A percentile compares a stretch with the other conserved stretches of the same genome.
Evolutionary conservation across 64 coral and sea anemone genomes (phyloP).

Genomic region (Stylophora pistillata): DNA sequence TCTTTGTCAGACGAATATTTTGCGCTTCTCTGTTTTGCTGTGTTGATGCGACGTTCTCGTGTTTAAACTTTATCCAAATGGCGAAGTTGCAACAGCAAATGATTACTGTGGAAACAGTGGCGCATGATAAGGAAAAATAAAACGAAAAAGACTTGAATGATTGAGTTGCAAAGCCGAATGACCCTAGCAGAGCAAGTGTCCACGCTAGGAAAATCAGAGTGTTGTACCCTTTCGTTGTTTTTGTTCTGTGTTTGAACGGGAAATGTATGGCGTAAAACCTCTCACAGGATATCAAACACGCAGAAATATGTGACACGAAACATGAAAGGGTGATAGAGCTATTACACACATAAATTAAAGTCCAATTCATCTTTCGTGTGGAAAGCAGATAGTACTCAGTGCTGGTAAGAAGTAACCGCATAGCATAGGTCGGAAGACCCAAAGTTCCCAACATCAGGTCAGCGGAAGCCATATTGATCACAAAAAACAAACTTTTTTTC

Average conservation of each 20-base stretch:
- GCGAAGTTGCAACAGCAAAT: neutral
- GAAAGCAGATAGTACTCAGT: neutral
- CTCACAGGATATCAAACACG: neutral
- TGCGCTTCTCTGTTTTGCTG: neutral
- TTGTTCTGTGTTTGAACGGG: neutral
- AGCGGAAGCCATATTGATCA: slow-evolving; percentile 10
- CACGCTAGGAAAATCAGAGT: neutral
- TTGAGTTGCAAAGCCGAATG: neutral
- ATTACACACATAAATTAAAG: neutral
- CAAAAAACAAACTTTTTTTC: slow-evolving; percentile 6
- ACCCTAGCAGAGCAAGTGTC: neutral
- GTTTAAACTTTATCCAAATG: slow-evolving; percentile 8
- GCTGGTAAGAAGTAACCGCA: neutral
- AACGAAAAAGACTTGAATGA: neutral
- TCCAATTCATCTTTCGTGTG: neutral
- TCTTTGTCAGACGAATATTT: neutral
- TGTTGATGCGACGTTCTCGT: neutral
- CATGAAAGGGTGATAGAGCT: neutral
- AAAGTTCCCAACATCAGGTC: neutral
- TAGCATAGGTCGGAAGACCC: neutral
- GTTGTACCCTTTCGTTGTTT: neutral
- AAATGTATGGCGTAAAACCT: neutral
- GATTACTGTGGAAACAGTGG: neutral
- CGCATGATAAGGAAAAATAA: neutral
- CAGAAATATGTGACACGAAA: neutral